Evolutionary conservation across 2,113 vertebrate species (phyloP).

Genomic region (Pterocles burchelli): DNA sequence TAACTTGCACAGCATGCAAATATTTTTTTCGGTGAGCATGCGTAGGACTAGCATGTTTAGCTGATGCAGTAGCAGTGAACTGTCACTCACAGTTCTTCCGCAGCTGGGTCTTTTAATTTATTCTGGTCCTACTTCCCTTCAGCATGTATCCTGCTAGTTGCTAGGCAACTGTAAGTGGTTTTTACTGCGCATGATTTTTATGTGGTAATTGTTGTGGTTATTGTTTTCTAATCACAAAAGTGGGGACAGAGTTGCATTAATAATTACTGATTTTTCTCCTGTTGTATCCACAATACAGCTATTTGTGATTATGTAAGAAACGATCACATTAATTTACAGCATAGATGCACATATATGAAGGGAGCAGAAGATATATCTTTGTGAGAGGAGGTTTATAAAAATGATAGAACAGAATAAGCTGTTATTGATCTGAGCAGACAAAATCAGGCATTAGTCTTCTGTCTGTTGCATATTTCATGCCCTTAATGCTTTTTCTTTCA

Average conservation of each 20-base stretch:
- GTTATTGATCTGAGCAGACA: conserved; percentile 36
- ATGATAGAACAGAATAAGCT: not conserved
- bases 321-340: not conserved
- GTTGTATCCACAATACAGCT: not conserved
- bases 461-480: conserved; percentile 2
- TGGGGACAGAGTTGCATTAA: conserved; percentile 36
- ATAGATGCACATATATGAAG: conserved; percentile 1
- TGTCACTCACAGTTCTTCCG: conserved; percentile 58
- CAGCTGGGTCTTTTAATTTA: conserved; percentile 74
- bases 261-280: conserved; percentile 42
- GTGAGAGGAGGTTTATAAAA: conserved; percentile 18
- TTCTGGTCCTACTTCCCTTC: conserved; percentile 73
- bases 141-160: conserved; percentile 74
- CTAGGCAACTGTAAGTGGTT: conserved; percentile 76
- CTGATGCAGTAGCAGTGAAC: conserved; percentile 8
- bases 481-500: conserved; percentile 3
- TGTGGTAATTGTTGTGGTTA: conserved; percentile 68
- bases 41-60: not conserved
- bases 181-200: conserved; percentile 70
- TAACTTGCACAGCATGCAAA: not conserved
- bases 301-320: conserved; percentile 16
- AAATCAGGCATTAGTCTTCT: not conserved
- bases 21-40: conserved; percentile 5
- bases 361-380: not conserved
- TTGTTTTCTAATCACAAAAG: conserved; percentile 73